Conservation (phyloP, 2,113 vertebrate species). For the Cryptoleucopteryx plumbea region DNA sequence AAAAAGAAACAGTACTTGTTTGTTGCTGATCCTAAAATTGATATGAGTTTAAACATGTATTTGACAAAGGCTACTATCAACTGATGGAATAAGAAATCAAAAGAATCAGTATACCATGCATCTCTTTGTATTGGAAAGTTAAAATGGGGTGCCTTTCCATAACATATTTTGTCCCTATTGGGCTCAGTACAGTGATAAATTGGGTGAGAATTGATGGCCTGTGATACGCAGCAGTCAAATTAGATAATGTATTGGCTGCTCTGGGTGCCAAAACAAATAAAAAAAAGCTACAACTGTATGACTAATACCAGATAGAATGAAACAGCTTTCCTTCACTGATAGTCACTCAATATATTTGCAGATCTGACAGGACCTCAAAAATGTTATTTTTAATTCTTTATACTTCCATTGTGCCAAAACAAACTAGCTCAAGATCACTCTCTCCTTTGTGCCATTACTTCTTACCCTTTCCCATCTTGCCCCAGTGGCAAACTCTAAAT, state of each 20-base stretch:
- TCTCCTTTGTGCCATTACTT: not conserved
- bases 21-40: not conserved
- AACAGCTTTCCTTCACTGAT: not conserved
- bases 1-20: not conserved
- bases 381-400: not conserved
- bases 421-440: not conserved
- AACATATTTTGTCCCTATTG: not conserved
- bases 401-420: not conserved
- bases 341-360: not conserved
- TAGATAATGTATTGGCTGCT: not conserved
- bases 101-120: not conserved
- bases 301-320: not conserved
- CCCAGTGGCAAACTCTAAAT: not conserved
- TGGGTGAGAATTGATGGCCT: not conserved
- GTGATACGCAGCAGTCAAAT: not conserved
- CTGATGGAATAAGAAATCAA: not conserved
- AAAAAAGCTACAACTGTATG: not conserved
- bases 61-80: not conserved
- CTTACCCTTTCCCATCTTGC: not conserved
- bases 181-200: not conserved
- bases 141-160: not conserved
- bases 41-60: rapidly evolving
- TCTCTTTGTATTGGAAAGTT: not conserved
- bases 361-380: not conserved
- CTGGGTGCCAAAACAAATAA: not conserved